A percentile compares a stretch with the other conserved stretches of the same genome.
Conservation (phyloP, 1,140 invertebrate species). For the Zophobas morio region DNA sequence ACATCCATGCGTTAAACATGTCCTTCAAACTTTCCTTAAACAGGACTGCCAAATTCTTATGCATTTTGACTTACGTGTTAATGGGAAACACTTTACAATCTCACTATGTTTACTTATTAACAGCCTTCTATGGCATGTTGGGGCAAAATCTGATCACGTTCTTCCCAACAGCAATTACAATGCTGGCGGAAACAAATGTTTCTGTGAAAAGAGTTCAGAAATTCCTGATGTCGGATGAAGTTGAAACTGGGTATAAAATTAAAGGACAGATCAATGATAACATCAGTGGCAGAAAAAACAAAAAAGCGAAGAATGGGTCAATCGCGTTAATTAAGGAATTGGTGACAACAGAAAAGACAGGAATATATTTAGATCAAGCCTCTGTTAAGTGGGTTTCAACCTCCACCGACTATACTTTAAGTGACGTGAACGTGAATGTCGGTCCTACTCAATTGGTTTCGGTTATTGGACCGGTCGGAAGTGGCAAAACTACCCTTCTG, state of each 20-base stretch:
- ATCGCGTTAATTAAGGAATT: too few species aligned
- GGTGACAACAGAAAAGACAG: too few species aligned
- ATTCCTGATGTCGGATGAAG: conserved; percentile 78
- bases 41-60: conserved; percentile 84
- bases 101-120: conserved; percentile 81
- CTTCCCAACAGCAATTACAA: conserved; percentile 74
- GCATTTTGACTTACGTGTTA: conserved; percentile 81
- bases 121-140: conserved; percentile 81
- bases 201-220: conserved; percentile 78
- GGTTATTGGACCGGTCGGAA: conserved; percentile 85
- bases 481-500: conserved; percentile 85
- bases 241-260: not conserved
- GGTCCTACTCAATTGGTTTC: conserved; percentile 73
- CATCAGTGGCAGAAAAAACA: too few species aligned
- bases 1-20: conserved; percentile 79
- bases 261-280: too few species aligned
- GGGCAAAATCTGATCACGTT: conserved; percentile 80
- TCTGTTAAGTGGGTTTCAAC: conserved; percentile 52
- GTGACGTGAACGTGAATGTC: conserved; percentile 48
- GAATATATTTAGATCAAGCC: too few species aligned
- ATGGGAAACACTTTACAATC: conserved; percentile 77
- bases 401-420: conserved; percentile 46
- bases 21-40: conserved; percentile 81
- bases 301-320: too few species aligned
- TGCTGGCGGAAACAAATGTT: conserved; percentile 76